Conservation (phyloP, 2,797 vertebrate genomes). For the Catostomus latipinnis region DNA sequence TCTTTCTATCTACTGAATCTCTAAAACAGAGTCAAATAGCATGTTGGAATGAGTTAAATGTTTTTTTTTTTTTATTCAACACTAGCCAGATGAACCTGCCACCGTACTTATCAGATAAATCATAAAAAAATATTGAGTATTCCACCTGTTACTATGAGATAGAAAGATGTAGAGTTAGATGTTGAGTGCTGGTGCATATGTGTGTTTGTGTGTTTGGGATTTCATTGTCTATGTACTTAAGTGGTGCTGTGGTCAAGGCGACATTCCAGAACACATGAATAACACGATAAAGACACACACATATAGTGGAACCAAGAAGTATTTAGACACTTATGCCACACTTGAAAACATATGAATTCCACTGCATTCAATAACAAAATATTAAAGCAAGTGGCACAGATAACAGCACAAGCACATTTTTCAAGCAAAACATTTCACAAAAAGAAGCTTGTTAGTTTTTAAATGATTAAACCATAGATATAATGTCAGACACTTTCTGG, state of each 20-base stretch:
- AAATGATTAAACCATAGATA: no score
- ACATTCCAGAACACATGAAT: conserved; percentile 86
- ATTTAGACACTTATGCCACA: no score
- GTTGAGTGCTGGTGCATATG: neutral
- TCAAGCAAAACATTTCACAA: no score
- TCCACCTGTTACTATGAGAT: neutral
- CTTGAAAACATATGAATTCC: no score
- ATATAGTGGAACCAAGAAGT: no score
- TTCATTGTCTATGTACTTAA: conserved; percentile 50
- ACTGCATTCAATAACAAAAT: no score
- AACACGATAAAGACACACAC: conserved; percentile 28
- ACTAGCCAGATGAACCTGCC: neutral
- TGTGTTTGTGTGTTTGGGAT: neutral
- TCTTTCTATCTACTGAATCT: neutral
- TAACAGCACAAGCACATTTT: no score
- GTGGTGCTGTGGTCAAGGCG: conserved; percentile 82
- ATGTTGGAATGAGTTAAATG: neutral
- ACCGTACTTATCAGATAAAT: neutral
- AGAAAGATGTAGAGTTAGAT: neutral
- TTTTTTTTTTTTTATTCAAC: neutral
- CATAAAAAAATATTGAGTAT: neutral
- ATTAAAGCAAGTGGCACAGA: no score
- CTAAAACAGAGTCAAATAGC: conserved; percentile 6
- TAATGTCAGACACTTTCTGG: no score
- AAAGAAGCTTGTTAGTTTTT: no score